phyloP scores from a whole-genome alignment of 2,797 vertebrate species.

The Hylomyscus alleni region DNA sequence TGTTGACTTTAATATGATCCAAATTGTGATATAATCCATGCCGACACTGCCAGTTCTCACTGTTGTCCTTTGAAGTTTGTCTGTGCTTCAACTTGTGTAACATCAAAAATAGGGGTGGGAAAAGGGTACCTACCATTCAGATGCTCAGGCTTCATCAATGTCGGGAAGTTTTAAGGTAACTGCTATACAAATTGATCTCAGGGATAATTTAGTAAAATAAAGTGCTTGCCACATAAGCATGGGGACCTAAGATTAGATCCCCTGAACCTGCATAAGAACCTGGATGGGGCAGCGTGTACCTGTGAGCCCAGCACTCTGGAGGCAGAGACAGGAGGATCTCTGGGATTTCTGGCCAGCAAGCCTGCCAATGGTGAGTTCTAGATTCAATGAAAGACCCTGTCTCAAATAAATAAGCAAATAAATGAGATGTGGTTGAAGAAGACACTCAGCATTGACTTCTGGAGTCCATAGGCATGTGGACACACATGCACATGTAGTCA shows the following conservation, averaged over 20 bases:
- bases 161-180: conserved; percentile 5
- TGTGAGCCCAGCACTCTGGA: neutral
- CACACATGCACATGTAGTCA: neutral
- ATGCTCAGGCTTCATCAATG: neutral
- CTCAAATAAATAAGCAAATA: neutral
- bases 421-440: neutral
- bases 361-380: neutral
- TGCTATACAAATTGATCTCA: neutral
- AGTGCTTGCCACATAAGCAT: neutral
- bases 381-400: neutral
- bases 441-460: neutral
- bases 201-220: neutral
- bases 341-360: neutral
- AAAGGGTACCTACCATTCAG: neutral
- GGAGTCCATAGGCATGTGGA: neutral
- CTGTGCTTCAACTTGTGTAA: neutral
- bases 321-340: neutral
- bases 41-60: neutral
- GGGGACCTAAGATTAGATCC: neutral
- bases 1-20: neutral
- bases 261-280: neutral
- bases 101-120: neutral
- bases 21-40: neutral
- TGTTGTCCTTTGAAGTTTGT: neutral
- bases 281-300: too few relatives aligned